Evolutionary conservation across 2,888 invertebrate genomes (phyloP), one percentile per base, ranked within the genome.

Genomic region (Folsomia manolachei): DNA sequence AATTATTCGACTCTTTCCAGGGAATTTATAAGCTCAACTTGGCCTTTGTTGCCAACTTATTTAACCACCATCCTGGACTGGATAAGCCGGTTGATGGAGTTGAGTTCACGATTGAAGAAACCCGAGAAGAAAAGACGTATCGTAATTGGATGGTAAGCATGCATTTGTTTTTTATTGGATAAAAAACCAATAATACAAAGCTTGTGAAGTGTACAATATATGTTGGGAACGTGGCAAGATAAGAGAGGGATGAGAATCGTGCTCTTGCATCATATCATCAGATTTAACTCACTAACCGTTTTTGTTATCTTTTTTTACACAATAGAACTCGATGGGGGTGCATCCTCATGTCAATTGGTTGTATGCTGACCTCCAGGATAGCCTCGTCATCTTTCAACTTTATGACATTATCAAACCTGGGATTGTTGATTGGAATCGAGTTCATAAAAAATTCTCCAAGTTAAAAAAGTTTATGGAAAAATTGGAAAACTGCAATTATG

Each of bases 31-130:
- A 98, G 85, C 88, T 99, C 73, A 99, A 99, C 87, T 86, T 99
- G 86, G 98, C 98, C 1, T 99, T 98, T 84, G 97, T 99, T 14
- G 99, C 99, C 78, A 99, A 99, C 84, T 87, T 99, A 82, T 99
- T 99, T 87, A 99, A 99, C 86, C 97, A 95, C 84, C 96, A 97
- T 85, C 98, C 98, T 21, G 71, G 93, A 0, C 86, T 99, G 80
- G 94, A 96, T 82, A 89, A 93, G 78, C 89, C 90, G 1, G 71
- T 71, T 19, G 90, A 90, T 68, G 91, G 90, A 66, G 80, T 77
- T 14, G 87, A 87, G 77, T 88, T 91, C 80, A 90, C 91, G 73
- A 87, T 95, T 66, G 96, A 97, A 83, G 97, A 97, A 86, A 97
- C 95, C 0, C 87, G 97, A 78, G 97, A 97, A 84, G 97, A 97